phyloP scores from a whole-genome alignment of 2,888 invertebrate genomes.

The Tortrix viridana region DNA sequence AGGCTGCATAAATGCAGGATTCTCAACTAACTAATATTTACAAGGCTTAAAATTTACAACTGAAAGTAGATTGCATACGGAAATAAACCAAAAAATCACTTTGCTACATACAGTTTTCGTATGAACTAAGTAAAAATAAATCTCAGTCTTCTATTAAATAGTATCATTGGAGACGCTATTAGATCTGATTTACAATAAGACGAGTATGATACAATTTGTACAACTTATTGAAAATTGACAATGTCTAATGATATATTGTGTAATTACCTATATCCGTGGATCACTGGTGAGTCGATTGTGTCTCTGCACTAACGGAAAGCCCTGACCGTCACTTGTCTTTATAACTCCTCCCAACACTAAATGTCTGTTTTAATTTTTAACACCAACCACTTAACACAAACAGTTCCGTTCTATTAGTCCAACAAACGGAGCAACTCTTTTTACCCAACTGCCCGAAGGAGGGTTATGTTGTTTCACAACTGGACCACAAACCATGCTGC shows the following conservation, averaged over 20 bases:
- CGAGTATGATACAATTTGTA: conserved; percentile 71
- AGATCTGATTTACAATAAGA: conserved; percentile 62
- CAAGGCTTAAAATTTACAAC: conserved; percentile 40
- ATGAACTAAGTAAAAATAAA: conserved; percentile 71
- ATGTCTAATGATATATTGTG: conserved; percentile 41
- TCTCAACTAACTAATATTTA: conserved; percentile 54
- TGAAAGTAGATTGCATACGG: conserved; percentile 20
- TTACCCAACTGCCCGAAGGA: too few species aligned
- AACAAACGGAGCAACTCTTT: too few species aligned
- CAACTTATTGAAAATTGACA: conserved; percentile 62
- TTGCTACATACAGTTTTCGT: conserved; percentile 37
- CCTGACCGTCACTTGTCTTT: background rate
- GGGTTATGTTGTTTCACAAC: too few species aligned
- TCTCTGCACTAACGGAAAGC: conserved; percentile 11
- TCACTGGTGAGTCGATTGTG: conserved; percentile 23
- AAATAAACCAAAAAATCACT: conserved; percentile 23
- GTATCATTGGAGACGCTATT: conserved; percentile 60
- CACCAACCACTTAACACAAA: too few species aligned
- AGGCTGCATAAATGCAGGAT: conserved; percentile 50
- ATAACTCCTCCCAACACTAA: background rate
- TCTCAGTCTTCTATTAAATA: conserved; percentile 81
- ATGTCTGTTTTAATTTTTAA: too few species aligned
- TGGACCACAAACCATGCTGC: too few species aligned
- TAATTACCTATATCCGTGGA: conserved; percentile 13
- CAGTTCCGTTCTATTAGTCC: too few species aligned